Evolutionary conservation across 2,797 vertebrate genomes (phyloP).

Genomic region (Parauchenoglanis punctatus): DNA sequence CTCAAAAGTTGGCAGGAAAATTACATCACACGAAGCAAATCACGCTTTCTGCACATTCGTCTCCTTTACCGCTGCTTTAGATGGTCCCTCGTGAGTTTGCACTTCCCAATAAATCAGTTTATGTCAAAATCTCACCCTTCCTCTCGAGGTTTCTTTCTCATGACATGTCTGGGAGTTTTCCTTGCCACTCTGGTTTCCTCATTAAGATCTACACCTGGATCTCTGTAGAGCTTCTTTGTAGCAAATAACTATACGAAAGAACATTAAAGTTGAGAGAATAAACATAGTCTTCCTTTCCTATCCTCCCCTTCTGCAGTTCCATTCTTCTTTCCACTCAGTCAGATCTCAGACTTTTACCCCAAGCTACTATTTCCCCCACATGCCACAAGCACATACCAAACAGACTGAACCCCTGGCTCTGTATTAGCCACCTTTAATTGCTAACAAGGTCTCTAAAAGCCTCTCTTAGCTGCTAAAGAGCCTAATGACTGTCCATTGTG

Average conservation of each 20-base stretch:
- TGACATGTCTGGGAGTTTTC: background rate
- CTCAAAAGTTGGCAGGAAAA: background rate
- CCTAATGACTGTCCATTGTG: conserved; percentile 49
- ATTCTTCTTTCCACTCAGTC: background rate
- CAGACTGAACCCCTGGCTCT: conserved; percentile 1
- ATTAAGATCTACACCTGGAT: background rate
- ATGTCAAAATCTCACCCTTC: background rate
- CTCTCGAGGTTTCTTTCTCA: background rate
- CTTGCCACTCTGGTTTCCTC: background rate
- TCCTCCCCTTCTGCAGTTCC: background rate
- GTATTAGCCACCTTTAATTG: conserved; percentile 18
- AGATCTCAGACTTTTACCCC: background rate
- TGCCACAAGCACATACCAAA: conserved; percentile 15
- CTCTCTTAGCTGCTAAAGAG: conserved; percentile 32
- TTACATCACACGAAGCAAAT: conserved; percentile 16
- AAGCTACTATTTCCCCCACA: background rate
- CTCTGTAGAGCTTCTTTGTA: background rate
- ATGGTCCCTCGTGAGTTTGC: background rate
- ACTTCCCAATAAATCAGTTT: background rate
- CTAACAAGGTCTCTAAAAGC: conserved; percentile 42
- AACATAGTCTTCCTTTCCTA: background rate
- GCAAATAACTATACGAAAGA: background rate
- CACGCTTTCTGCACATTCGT: background rate
- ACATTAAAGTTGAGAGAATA: background rate
- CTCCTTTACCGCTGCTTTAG: background rate